Conservation (phyloP, 2,888 invertebrate genomes). For the Melitaea athalia region DNA sequence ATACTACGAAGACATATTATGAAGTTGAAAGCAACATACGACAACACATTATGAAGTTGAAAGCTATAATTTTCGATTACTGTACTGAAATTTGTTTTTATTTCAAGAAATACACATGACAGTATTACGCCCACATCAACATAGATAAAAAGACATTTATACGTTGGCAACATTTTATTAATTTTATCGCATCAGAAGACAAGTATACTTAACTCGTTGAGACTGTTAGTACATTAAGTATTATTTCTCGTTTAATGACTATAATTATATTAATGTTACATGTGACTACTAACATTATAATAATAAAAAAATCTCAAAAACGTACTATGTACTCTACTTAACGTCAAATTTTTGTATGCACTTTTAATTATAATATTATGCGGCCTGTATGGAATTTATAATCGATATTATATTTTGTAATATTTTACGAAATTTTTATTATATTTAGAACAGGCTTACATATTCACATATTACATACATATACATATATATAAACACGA, state of each 20-base stretch:
- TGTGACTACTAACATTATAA: conserved; percentile 39
- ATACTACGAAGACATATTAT: too few species aligned
- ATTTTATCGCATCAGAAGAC: conserved; percentile 29
- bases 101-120: not conserved
- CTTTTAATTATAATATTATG: conserved; percentile 21
- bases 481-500: too few species aligned
- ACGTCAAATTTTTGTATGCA: conserved; percentile 24
- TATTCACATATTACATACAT: conserved; percentile 18
- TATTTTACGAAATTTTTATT: conserved; percentile 22
- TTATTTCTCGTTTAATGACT: conserved; percentile 44
- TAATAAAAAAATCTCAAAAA: conserved; percentile 29
- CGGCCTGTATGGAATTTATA: conserved; percentile 16
- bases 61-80: not conserved
- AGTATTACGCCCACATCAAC: not conserved
- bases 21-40: too few species aligned
- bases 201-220: conserved; percentile 59
- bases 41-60: too few species aligned
- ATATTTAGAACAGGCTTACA: conserved; percentile 20
- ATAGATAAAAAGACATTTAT: not conserved
- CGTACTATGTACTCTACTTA: conserved; percentile 33
- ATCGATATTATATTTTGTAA: conserved; percentile 27
- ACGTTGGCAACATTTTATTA: conserved; percentile 7
- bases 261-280: conserved; percentile 38
- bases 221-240: conserved; percentile 55
- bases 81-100: not conserved